Percentiles rank a stretch among this genome's conserved stretches.
Evolutionary conservation across 2,888 invertebrate genomes (phyloP).

Genomic region (Mactromeris polynyma): DNA sequence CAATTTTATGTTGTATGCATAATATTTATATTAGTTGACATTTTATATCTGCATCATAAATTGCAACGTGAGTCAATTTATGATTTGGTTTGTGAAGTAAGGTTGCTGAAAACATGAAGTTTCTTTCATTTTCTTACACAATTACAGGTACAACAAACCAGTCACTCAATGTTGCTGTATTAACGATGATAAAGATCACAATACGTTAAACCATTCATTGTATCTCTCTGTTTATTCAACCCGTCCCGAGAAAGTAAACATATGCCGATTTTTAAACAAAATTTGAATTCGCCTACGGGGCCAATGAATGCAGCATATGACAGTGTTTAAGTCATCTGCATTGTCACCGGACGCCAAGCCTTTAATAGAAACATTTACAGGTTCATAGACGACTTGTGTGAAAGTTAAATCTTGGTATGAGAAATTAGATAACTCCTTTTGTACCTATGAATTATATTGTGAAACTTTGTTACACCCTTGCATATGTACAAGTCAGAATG

Average conservation of each 20-base stretch:
- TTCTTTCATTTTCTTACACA: background rate
- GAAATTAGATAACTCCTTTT: background rate
- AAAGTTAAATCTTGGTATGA: background rate
- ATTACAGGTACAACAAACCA: background rate
- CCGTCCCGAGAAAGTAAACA: background rate
- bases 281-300: slow-evolving; percentile 5
- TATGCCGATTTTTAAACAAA: background rate
- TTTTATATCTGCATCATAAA: too few relatives aligned
- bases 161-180: background rate
- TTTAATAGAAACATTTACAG: slow-evolving; percentile 3
- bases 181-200: background rate
- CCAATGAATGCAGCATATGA: background rate
- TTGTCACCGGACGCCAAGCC: background rate
- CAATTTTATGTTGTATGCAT: too few relatives aligned
- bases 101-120: background rate
- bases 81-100: background rate
- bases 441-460: background rate
- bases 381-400: background rate
- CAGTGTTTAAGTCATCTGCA: background rate
- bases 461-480: background rate
- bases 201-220: background rate
- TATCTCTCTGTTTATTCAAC: background rate
- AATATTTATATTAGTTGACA: too few relatives aligned
- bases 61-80: too few relatives aligned
- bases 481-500: background rate